phyloP scores from a whole-genome alignment of 2,797 vertebrate genomes.

The Psittacula echo region DNA sequence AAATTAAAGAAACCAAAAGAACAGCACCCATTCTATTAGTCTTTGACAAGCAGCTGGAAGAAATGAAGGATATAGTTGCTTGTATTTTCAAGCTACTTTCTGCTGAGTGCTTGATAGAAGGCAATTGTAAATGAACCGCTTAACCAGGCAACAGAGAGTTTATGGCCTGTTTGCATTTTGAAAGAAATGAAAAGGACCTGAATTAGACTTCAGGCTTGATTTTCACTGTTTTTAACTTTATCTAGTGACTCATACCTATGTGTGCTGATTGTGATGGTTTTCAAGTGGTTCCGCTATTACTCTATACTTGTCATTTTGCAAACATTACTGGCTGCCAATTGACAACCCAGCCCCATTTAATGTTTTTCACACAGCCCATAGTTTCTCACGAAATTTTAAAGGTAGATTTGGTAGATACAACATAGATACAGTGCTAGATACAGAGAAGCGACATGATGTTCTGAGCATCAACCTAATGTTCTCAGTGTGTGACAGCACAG shows the following conservation, averaged over 20 bases:
- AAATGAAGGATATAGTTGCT: neutral
- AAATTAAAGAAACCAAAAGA: constrained; percentile 4
- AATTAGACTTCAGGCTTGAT: neutral
- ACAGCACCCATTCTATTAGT: neutral
- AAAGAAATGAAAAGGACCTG: neutral
- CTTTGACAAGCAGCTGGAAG: neutral
- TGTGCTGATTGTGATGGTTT: neutral
- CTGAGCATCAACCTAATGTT: neutral
- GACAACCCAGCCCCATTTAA: neutral
- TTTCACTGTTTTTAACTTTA: neutral
- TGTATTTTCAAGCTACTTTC: neutral
- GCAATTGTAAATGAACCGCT: neutral
- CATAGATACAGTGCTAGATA: neutral
- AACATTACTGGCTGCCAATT: neutral
- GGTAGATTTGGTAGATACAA: neutral
- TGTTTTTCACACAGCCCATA: neutral
- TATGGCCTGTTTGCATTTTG: neutral
- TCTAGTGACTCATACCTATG: neutral
- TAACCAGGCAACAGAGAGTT: neutral
- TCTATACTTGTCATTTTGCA: neutral
- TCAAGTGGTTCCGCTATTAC: neutral
- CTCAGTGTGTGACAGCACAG: neutral
- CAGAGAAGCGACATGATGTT: neutral
- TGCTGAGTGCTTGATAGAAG: neutral
- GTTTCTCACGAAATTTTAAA: neutral